Evolutionary conservation across 2,888 invertebrate genomes (phyloP).

Genomic region (Lasius platythorax): DNA sequence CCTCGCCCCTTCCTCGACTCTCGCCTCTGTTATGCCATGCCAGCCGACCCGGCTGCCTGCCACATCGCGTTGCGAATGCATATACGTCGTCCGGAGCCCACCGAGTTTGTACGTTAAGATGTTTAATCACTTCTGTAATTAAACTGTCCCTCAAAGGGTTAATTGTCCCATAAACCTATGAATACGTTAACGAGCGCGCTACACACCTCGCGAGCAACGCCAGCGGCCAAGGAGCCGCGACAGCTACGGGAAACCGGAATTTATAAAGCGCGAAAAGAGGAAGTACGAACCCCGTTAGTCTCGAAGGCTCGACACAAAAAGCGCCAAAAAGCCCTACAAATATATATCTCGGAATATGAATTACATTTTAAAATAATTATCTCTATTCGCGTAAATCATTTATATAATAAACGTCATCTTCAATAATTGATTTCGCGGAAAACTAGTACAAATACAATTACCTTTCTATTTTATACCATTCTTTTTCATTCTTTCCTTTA

Average conservation of each 20-base stretch:
- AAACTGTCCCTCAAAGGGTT: constrained; percentile 86
- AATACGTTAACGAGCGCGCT: constrained; percentile 84
- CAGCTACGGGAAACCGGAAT: constrained; percentile 13
- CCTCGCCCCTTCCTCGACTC: constrained; percentile 4
- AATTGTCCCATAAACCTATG: constrained; percentile 85
- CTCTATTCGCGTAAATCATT: background rate
- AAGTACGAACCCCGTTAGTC: constrained; percentile 5
- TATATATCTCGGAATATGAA: background rate
- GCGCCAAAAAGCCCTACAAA: background rate
- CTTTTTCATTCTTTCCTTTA: background rate
- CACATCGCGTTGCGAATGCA: constrained; percentile 80
- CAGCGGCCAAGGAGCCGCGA: constrained; percentile 70
- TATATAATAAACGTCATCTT: background rate
- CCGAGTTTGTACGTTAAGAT: constrained; percentile 85
- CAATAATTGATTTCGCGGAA: background rate
- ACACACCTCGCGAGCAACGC: constrained; percentile 71
- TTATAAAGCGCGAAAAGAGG: constrained; percentile 29
- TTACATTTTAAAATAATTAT: background rate
- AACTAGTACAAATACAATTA: background rate
- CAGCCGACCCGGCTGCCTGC: constrained; percentile 73
- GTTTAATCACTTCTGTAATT: constrained; percentile 86
- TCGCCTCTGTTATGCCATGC: constrained; percentile 47
- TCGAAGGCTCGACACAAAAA: constrained; percentile 53
- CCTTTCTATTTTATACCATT: background rate
- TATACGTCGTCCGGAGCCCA: constrained; percentile 66